Evolutionary conservation across 2,797 vertebrate species (phyloP), one percentile per base, ranked within the genome.

Genomic region (Miopithecus talapoin): DNA sequence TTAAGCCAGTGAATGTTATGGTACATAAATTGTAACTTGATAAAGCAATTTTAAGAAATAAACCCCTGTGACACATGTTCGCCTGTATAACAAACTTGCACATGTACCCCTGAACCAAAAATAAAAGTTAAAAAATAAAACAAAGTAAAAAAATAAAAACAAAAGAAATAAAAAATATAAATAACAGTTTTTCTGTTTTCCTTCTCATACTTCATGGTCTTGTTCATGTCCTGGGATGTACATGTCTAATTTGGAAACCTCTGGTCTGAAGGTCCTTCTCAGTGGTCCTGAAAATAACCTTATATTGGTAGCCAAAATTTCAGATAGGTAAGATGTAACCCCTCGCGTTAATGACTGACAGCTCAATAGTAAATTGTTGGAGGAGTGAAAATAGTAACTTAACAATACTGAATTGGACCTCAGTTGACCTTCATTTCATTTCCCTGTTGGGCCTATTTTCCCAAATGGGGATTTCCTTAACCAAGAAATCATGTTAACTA

Each of bases 391-490:
- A 61, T 22, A 86, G 46, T 57, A 76, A 68, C 39, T 93, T 93
- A 79, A 39, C 1, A 95, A 57, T 36, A 50, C 36, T 80, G 48
- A 79, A 88, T 88, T 93, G 28, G 46, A 64, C 61, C 36, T 96
- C 43, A 76, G 46, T 74, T 83, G 53, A 81, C 17, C 41, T 78
- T 92, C 26, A 92, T 94, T 94, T 89, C 41, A 89, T 90, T 94
- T 89, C n/a, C 28, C 8, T 90, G 16, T 72, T 92, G 61, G 48
- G 28, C 3, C 39, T 96, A 24, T 70, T 91, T 93, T 87, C 76
- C 55, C 75, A 89, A 70, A 68, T 80, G 24, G 28, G 48, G 30
- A 83, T 84, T 78, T 94, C 30, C 39, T 85, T 89, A 83, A 86
- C 21, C 50, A 94, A 86, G 26, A 3, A 53, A 87, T 86, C 57